These are phyloP conservation scores for Heliconius ismenius DNA, from an alignment of 2,888 invertebrate species.

Conservation along the genomic window DNA sequence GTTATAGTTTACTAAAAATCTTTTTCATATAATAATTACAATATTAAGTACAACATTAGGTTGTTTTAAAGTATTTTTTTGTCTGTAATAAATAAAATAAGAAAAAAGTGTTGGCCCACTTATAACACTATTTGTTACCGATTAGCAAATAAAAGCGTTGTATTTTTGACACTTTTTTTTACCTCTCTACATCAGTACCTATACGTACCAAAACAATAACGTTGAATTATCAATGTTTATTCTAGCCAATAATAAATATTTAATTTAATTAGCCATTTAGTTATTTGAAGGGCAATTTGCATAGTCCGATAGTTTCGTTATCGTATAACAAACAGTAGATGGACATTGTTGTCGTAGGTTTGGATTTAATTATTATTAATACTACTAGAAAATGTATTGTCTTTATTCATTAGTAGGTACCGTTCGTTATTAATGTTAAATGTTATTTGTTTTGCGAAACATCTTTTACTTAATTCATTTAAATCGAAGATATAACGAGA, in stretches of 20 bases:
- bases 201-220: slow-evolving; percentile 18
- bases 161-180: neutral
- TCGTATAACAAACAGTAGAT: slow-evolving; percentile 59
- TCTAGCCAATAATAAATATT: slow-evolving; percentile 45
- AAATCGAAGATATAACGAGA: no score
- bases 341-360: slow-evolving; percentile 65
- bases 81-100: no score
- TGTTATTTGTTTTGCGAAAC: neutral
- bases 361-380: slow-evolving; percentile 38
- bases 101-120: no score
- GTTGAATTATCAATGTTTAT: slow-evolving; percentile 35
- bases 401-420: neutral
- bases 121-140: no score
- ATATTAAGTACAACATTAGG: neutral
- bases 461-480: neutral
- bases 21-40: neutral
- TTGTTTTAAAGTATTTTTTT: no score
- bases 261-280: slow-evolving; percentile 70
- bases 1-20: neutral
- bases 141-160: no score
- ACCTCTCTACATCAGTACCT: neutral
- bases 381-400: neutral
- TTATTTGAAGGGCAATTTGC: slow-evolving; percentile 72
- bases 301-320: slow-evolving; percentile 70
- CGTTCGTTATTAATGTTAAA: neutral